Percentiles rank a stretch among this genome's conserved stretches.
Evolutionary conservation across 1,140 invertebrate genomes (phyloP).

Genomic region (Euura saliciscinereae): DNA sequence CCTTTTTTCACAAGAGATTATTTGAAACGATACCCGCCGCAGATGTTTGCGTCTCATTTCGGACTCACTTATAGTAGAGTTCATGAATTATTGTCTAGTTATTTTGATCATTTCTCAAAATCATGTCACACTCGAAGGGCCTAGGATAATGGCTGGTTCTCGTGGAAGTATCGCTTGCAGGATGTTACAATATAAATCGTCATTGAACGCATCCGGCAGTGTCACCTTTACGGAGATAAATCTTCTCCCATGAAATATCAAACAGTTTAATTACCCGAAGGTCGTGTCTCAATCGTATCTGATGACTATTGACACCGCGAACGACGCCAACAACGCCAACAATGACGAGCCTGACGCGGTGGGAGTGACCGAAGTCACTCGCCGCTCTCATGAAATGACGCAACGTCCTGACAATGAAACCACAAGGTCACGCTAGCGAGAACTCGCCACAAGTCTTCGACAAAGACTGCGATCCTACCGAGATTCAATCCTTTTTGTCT

Average conservation of each 20-base stretch:
- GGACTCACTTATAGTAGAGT: too few relatives aligned
- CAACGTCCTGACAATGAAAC: constrained; percentile 1
- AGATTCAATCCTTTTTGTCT: not conserved
- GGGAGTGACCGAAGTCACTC: constrained; percentile 6
- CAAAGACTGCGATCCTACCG: not conserved
- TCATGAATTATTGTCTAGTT: too few relatives aligned
- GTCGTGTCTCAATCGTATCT: constrained; percentile 43
- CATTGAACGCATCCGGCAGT: not conserved
- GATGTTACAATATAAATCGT: not conserved
- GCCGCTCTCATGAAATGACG: not conserved
- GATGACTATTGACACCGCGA: constrained; percentile 39
- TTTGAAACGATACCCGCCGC: not conserved
- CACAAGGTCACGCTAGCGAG: not conserved
- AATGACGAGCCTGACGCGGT: constrained; percentile 3
- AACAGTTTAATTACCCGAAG: constrained; percentile 54
- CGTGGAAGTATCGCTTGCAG: too few relatives aligned
- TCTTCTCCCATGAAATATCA: constrained; percentile 33
- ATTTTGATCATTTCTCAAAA: too few relatives aligned
- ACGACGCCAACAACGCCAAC: not conserved
- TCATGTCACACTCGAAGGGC: too few relatives aligned
- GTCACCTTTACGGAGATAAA: not conserved
- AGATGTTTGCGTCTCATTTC: too few relatives aligned
- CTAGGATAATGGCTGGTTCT: too few relatives aligned
- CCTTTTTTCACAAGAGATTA: constrained; percentile 15
- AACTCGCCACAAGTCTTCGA: constrained; percentile 2